Evolutionary conservation across 2,797 vertebrate genomes (phyloP), one percentile per base, ranked within the genome.

Genomic region (Helicolenus hilgendorfi): DNA sequence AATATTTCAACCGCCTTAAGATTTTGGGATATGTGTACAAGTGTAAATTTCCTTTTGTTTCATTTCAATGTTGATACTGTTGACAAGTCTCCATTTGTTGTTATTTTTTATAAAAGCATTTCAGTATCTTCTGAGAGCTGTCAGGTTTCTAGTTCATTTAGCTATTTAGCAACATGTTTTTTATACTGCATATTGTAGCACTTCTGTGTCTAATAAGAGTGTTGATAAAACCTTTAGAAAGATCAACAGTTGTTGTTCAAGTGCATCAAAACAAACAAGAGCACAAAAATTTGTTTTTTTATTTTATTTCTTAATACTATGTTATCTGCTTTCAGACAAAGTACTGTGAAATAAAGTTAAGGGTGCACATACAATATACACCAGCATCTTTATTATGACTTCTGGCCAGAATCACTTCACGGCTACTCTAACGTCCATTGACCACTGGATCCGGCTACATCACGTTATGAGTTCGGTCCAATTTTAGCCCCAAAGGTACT

Each of bases 151-250:
- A 96, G 96, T 94, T 97, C 79, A 95, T 96, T 97, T 97, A 97
- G 94, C 94, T 78, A 93, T 92, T 97, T 97, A 97, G 92, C 90
- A 78, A 95, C 93, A 95, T 97, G 96, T 97, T 97, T 97, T 95
- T 97, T 97, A 97, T 98, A 98, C 96, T 97, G 97, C 96, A 97
- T 97, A 98, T 95, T 98, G 97, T 98, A 98, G 97, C 97, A 97
- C 97, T 97, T 95, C 92, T 97, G 96, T 97, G 97, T 97, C 94
- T 96, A 96, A 95, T 94, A 94, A 89, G 92, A 96, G 94, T 95
- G 91, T 95, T 96, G 92, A 96, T 89, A 94, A 94, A 97, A 95
- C 79, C 90, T 96, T 95, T 95, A 94, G 94, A 91, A 85, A 93
- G 95, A 95, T 86, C 94, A 96, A 94, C 91, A 95, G 94, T 95